Evolutionary conservation across 2,113 vertebrate genomes (phyloP), one percentile per base, ranked within the genome.

Genomic region (Larimichthys polyactis): DNA sequence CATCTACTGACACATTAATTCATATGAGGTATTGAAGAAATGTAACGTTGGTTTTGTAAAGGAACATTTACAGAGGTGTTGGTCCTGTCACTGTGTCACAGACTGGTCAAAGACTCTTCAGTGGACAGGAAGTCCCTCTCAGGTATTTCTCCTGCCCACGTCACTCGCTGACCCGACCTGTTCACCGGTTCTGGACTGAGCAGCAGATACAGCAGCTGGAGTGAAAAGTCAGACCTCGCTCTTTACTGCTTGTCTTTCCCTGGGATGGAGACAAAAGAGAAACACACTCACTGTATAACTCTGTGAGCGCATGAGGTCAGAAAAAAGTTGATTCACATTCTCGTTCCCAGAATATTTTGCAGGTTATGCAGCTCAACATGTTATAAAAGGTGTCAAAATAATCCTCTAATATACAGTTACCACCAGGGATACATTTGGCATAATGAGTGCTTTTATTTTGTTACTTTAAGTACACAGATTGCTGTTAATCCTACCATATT

Each of bases 91-190:
- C 58, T 24, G 81, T 67, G 44, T 60, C 71, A 69, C 55, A 80
- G 89, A 63, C 86, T 0, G 87, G 91, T 92, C 96, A 96, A 73
- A 73, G 84, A 84, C 70, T 68, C 91, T 90, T 99, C 98, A 84
- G 93, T 66, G 76, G 91, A 92, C 96, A 93, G 96, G 94, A 91
- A 15, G 58, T 93, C 96, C 91, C 94, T 54, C 22, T 80, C 52
- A 16, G 63, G 88, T 89, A 90, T 89, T 89, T 96, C 95, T 78
- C 87, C 91, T 84, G 91, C 92, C 89, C 91, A 91, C 96, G 80
- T 99, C 98, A 99, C 95, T n/a, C 66, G 71, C 88, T 94, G 96
- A 95, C 66, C 91, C 22, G 78, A 64, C 71, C 63, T 17, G 51
- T 11, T 60, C 36, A 46, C 72, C 1, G 20, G 36, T 69, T 44